phyloP scores from a whole-genome alignment of 2,888 invertebrate species.

The Willowsia nigromaculata region DNA sequence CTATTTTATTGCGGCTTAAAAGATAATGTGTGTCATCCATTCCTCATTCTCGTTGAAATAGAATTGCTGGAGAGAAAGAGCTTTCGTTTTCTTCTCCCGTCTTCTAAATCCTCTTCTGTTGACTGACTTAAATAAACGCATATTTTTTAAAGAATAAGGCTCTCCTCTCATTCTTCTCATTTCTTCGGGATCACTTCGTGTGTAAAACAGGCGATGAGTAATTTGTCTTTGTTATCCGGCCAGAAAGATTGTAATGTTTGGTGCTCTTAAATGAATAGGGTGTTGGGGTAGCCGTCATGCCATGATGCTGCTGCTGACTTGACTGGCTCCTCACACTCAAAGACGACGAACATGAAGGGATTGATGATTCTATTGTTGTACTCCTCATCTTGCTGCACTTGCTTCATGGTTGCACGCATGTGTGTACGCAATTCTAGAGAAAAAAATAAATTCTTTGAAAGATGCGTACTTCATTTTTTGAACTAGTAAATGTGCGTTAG shows the following conservation, averaged over 20 bases:
- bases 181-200: not conserved
- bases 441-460: not conserved
- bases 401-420: not conserved
- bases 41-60: too few species aligned
- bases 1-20: not conserved
- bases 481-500: not conserved
- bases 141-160: too few species aligned
- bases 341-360: not conserved
- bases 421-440: not conserved
- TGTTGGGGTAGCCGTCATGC: not conserved
- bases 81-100: too few species aligned
- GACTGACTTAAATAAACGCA: not conserved
- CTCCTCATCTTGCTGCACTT: not conserved
- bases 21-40: too few species aligned
- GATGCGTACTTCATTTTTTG: not conserved
- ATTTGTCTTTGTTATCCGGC: slow-evolving; percentile 57
- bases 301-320: not conserved
- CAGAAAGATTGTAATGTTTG: not conserved
- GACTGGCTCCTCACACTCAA: slow-evolving; percentile 16
- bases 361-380: not conserved
- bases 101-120: too few species aligned
- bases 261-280: too few species aligned
- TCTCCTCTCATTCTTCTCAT: not conserved
- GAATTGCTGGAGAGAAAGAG: too few species aligned
- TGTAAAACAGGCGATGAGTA: slow-evolving; percentile 54